Conservation (phyloP, 2,888 invertebrate genomes). For the Hydriomena furcata region DNA sequence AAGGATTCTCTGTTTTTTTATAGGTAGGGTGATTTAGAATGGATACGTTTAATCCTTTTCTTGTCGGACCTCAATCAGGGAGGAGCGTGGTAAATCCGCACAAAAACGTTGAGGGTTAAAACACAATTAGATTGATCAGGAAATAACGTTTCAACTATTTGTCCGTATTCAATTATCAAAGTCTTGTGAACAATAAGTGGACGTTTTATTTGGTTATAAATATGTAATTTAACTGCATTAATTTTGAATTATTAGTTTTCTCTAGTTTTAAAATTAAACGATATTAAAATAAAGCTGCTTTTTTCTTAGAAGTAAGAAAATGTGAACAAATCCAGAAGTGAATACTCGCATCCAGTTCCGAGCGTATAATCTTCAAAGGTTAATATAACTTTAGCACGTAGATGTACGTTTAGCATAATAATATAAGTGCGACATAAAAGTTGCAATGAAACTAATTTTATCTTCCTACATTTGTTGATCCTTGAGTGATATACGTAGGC, state of each 20-base stretch:
- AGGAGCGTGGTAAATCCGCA: conserved; percentile 40
- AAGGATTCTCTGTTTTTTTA: conserved; percentile 23
- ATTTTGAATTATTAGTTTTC: no score
- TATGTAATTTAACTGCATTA: no score
- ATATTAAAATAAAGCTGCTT: no score
- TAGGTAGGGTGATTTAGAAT: conserved; percentile 36
- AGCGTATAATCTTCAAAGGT: not conserved
- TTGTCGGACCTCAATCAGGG: conserved; percentile 58
- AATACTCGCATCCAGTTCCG: no score
- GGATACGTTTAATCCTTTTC: conserved; percentile 41
- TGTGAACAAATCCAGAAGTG: no score
- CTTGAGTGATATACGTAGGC: conserved; percentile 40
- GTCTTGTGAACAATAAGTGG: conserved; percentile 7
- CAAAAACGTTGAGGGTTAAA: conserved; percentile 42
- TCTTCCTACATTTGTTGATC: conserved; percentile 44
- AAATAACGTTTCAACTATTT: conserved; percentile 29
- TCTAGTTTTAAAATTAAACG: no score
- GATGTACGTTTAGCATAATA: conserved; percentile 19
- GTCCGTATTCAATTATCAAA: conserved; percentile 21
- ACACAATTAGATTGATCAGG: conserved; percentile 39
- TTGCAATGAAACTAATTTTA: conserved; percentile 37
- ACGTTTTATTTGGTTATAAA: no score
- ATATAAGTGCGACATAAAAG: conserved; percentile 19
- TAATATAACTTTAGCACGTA: conserved; percentile 21
- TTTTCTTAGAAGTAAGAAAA: no score